A percentile compares a stretch with the other conserved stretches of the same genome.
phyloP scores from a whole-genome alignment of 2,797 vertebrate species.

The Emys orbicularis region DNA sequence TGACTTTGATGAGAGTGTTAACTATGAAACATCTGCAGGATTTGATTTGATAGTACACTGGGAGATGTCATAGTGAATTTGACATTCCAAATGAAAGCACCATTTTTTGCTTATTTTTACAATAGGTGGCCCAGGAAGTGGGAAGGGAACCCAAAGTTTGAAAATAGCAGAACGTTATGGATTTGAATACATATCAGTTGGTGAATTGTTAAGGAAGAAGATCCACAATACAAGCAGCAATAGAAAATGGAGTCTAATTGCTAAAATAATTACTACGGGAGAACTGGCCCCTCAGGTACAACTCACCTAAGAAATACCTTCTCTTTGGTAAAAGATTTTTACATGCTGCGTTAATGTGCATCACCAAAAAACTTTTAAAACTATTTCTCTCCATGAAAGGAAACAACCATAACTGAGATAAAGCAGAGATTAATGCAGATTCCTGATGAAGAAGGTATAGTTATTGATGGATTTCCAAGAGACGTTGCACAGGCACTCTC shows the following conservation, averaged over 20 bases:
- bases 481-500: conserved; percentile 97
- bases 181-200: conserved; percentile 97
- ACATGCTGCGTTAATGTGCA: not conserved
- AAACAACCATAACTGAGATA: conserved; percentile 99
- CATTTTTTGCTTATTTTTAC: conserved; percentile 34
- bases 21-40: not conserved
- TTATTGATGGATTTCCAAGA: conserved; percentile 97
- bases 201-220: conserved; percentile 95
- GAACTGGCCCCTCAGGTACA: conserved; percentile 97
- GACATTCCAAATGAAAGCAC: not conserved
- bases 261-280: conserved; percentile 98
- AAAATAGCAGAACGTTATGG: conserved; percentile 97
- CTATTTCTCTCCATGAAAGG: conserved; percentile 82
- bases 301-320: not conserved
- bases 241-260: conserved; percentile 98
- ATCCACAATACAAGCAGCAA: conserved; percentile 99
- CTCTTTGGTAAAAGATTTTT: not conserved
- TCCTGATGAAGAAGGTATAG: conserved; percentile 93
- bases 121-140: conserved; percentile 96
- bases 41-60: not conserved
- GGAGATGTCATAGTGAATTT: not conserved
- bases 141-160: conserved; percentile 97
- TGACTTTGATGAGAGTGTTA: not conserved
- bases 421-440: conserved; percentile 99
- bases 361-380: conserved; percentile 8